Conservation (phyloP, 1,140 invertebrate genomes). For the Caerostris extrusa region DNA sequence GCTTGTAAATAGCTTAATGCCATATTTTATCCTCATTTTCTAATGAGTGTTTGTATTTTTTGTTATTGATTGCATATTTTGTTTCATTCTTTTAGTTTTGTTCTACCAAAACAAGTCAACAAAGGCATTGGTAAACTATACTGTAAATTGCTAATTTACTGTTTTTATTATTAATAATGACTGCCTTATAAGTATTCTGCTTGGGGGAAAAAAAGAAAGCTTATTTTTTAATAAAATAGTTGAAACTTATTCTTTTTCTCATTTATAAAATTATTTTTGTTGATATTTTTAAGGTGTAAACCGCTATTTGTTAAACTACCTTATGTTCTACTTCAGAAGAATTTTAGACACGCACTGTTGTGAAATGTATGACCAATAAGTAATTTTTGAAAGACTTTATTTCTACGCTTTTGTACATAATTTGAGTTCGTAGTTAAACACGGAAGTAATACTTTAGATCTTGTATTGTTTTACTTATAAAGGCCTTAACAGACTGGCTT, state of each 20-base stretch:
- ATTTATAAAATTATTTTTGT: too few relatives aligned
- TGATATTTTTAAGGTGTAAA: too few relatives aligned
- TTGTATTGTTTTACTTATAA: too few relatives aligned
- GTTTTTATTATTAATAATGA: background rate
- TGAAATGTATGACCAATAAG: too few relatives aligned
- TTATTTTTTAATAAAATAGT: conserved; percentile 33
- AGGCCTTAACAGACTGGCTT: too few relatives aligned
- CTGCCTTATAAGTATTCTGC: conserved; percentile 26
- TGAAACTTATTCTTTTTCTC: background rate
- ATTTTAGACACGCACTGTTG: too few relatives aligned
- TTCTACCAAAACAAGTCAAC: background rate
- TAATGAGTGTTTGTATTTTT: background rate
- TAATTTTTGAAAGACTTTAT: too few relatives aligned
- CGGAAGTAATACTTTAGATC: too few relatives aligned
- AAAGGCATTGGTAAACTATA: background rate
- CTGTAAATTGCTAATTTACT: background rate
- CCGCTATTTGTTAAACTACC: too few relatives aligned
- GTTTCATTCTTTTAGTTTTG: background rate
- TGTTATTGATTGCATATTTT: background rate
- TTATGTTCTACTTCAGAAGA: too few relatives aligned
- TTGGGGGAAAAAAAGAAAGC: conserved; percentile 5
- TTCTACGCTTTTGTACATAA: too few relatives aligned
- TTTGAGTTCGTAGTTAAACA: too few relatives aligned
- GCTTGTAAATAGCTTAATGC: conserved; percentile 20
- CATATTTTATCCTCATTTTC: conserved; percentile 22